Evolutionary conservation across 2,888 invertebrate species (phyloP), one percentile per base, ranked within the genome.

Genomic region (Dicycla oo): DNA sequence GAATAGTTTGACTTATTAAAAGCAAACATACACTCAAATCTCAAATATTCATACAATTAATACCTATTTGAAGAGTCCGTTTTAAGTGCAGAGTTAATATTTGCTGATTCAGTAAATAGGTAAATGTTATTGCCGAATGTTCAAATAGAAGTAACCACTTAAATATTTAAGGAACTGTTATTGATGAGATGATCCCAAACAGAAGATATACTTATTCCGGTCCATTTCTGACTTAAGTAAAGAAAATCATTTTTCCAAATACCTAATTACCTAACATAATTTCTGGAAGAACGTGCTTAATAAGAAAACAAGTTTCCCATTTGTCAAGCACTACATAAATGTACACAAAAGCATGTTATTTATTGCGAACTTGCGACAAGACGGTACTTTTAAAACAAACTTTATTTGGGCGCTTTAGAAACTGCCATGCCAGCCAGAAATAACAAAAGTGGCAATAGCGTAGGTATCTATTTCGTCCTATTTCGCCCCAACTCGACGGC

Each of bases 11-110:
- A 57, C 30, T 20, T 38, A 49, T n/a, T 23, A 56, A 23, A 38
- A 40, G 38, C n/a, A 30, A 30, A 51, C 8, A 20, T 10, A 51
- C 30, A 45, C 23, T 61, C 15, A 47, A 45, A 51, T 57, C 23
- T 61, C 15, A 47, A 45, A 51, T 57, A 63, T 11, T 51, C 18
- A 26, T 54, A 7, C 40, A 30, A 30, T 30, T 49, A 47, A 61
- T 75, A n/a, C n/a, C n/a, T n/a, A 53, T 75, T 77, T 75, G 38
- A 78, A 30, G 45, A 71, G 30, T 47, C 6, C 20, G 34, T 8
- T n/a, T n/a, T 63, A 69, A 57, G 64, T 78, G 64, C n/a, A 30
- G 56, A 34, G 38, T 43, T 30, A 77, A 53, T 81, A 69, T 77
- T 69, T 58, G 13, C 13, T 4, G 26, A 18, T 40, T 51, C 53